Percentiles rank a stretch among this genome's conserved stretches.
These are phyloP conservation scores for Xyrauchen texanus DNA, from an alignment of 2,113 vertebrate genomes.

Conservation along the genomic window DNA sequence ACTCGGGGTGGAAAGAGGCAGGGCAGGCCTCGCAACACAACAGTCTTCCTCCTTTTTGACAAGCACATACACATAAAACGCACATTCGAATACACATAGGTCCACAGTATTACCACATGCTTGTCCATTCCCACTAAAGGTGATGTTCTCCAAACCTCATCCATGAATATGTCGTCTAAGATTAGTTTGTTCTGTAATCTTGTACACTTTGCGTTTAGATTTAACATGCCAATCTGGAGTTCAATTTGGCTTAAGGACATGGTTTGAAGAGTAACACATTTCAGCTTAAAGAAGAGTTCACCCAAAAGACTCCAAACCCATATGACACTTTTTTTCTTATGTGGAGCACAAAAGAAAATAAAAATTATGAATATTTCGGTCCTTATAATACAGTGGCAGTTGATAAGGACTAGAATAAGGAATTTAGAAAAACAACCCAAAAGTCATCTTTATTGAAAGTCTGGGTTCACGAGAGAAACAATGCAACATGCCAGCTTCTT, in stretches of 20 bases:
- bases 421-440: too few species aligned
- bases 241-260: slow-evolving; percentile 19
- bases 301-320: too few species aligned
- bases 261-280: slow-evolving; percentile 43
- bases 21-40: slow-evolving; percentile 98
- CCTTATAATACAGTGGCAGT: too few species aligned
- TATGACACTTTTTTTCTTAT: too few species aligned
- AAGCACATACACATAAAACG: slow-evolving; percentile 45
- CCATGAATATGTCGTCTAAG: not conserved
- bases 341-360: too few species aligned
- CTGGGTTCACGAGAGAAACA: too few species aligned
- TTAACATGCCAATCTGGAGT: not conserved
- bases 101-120: slow-evolving; percentile 39
- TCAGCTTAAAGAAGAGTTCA: not conserved
- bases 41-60: slow-evolving; percentile 85
- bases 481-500: too few species aligned
- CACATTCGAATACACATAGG: slow-evolving; percentile 63
- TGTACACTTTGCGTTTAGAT: not conserved
- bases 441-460: too few species aligned
- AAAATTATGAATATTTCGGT: too few species aligned
- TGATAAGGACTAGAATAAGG: too few species aligned
- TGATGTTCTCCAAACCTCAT: slow-evolving; percentile 47
- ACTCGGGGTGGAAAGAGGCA: slow-evolving; percentile 96
- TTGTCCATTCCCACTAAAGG: slow-evolving; percentile 18
- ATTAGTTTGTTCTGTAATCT: not conserved